These are phyloP conservation scores for Troides helena DNA, from an alignment of 2,888 invertebrate genomes.

Conservation along the genomic window DNA sequence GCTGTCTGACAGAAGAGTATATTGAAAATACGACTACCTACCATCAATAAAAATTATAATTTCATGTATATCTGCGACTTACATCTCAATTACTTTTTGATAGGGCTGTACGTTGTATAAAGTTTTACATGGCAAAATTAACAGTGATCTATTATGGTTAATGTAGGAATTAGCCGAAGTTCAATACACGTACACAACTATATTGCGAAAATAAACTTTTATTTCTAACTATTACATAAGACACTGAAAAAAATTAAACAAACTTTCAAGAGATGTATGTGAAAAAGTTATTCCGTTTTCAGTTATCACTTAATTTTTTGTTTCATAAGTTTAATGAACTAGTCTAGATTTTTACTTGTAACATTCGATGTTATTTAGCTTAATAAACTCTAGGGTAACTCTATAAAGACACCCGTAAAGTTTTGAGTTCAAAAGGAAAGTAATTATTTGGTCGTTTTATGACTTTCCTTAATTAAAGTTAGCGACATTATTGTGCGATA, in stretches of 20 bases:
- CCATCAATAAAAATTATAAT: neutral
- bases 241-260: no score
- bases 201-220: no score
- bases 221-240: no score
- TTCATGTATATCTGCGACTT: neutral
- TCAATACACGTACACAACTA: no score
- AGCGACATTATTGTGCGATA: constrained; percentile 54
- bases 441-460: constrained; percentile 63
- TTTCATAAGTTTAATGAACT: neutral
- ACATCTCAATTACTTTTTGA: no score
- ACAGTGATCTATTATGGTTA: no score
- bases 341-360: neutral
- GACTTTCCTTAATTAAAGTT: constrained; percentile 63
- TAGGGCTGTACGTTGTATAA: no score
- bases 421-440: constrained; percentile 40
- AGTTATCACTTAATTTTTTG: no score
- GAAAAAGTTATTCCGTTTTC: no score
- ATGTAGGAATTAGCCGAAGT: no score
- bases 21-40: constrained; percentile 38
- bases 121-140: no score
- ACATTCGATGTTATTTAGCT: neutral
- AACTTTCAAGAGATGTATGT: no score
- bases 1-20: constrained; percentile 58
- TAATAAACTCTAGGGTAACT: constrained; percentile 16
- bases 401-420: constrained; percentile 17